Base-by-base conservation (phyloP, 2,113 vertebrate species). In the Nibea coibor region DNA sequence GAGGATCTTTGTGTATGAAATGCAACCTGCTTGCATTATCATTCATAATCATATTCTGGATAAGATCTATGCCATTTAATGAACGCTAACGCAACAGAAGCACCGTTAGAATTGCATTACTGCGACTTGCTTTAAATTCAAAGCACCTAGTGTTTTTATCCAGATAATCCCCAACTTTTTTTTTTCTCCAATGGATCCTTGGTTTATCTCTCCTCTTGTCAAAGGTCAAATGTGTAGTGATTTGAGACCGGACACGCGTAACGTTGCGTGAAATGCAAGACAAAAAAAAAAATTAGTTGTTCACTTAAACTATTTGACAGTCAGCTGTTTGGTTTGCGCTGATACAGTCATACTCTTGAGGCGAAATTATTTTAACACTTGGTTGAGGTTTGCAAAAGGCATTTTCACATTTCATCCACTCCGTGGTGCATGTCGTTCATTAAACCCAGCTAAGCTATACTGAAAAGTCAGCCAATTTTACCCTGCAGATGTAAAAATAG, bases 381-480 rank as follows among this genome's bases (percentile, higher is more conserved):
- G 62, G 54, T 67, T 64, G 53, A 82, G 56, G 53, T 73, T 80
- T 82, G 63, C 22, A 59, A 69, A 24, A 70, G 48, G 51, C 57
- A 75, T 83, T 90, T 90, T 76, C 73, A 78, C 75, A 86, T 83
- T 87, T 75, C 63, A 75, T 90, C 53, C 48, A 75, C 65, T 87
- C 82, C 68, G 26, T 62, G 53, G 54, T 68, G 65, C 62, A 65
- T 79, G 77, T 73, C 80, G 78, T 88, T 92, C 71, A 88, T 84
- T 87, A 87, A 84, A 86, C 53, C 56, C 50, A 65, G 72, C 63
- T 72, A 85, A 85, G 63, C 84, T 81, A 68, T 69, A 45, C 68
- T 81, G 45, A 82, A 90, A 88, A 80, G 51, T 82, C 47, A 69
- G 82, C 81, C 87, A 84, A 79, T 83, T 82, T 85, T 84, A 76